Percentiles rank a stretch among this genome's conserved stretches.
phyloP scores from a whole-genome alignment of 2,113 vertebrate species.

The Fukomys damarensis region DNA sequence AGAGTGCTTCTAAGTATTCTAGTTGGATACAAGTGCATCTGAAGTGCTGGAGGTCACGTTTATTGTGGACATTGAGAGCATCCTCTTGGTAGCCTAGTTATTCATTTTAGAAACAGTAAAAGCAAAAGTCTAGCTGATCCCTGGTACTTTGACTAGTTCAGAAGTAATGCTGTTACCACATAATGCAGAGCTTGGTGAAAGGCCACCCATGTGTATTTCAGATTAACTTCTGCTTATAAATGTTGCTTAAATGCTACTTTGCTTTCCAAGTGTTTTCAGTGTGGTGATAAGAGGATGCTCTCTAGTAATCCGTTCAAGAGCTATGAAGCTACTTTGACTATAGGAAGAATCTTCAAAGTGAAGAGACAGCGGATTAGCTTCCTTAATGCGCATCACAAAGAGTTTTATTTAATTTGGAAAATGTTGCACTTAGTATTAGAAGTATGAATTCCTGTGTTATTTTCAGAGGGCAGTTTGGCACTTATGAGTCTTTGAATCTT shows the following conservation, averaged over 20 bases:
- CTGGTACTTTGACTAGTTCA: slow-evolving; percentile 23
- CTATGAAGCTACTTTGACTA: background rate
- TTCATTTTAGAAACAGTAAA: slow-evolving; percentile 28
- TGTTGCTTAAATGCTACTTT: slow-evolving; percentile 33
- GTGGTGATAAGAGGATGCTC: slow-evolving; percentile 10
- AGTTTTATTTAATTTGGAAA: background rate
- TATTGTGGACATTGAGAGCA: slow-evolving; percentile 37
- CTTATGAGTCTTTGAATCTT: background rate
- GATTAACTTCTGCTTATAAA: slow-evolving; percentile 49
- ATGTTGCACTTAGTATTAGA: background rate
- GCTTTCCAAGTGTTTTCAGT: slow-evolving; percentile 38
- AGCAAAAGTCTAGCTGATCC: background rate
- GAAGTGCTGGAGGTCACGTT: background rate
- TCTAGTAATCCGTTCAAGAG: background rate
- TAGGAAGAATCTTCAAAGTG: background rate
- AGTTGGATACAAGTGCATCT: slow-evolving; percentile 24
- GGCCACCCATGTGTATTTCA: slow-evolving; percentile 22
- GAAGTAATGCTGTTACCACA: background rate
- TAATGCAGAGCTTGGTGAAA: slow-evolving; percentile 49
- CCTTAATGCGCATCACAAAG: background rate
- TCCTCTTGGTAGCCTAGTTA: slow-evolving; percentile 43
- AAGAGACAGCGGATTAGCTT: background rate
- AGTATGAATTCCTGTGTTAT: slow-evolving; percentile 26
- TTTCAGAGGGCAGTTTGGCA: slow-evolving; percentile 28
- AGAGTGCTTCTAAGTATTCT: background rate